Base-by-base conservation (phyloP, 2,888 invertebrate species). In the Strigamia crassipes region DNA sequence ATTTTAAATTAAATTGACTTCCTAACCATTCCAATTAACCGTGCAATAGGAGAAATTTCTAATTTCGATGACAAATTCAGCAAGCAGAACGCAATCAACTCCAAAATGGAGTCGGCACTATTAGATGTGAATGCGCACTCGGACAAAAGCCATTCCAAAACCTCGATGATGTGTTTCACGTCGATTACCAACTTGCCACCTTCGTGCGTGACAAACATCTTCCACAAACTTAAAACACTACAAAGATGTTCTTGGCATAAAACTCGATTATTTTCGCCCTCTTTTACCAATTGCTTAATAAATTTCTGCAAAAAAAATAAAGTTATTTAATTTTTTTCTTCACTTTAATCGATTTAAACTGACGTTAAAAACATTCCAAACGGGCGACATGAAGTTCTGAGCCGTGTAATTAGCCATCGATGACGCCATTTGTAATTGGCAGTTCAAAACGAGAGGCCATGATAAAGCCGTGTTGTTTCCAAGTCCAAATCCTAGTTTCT, bases 351-450 rank as follows among this genome's bases (percentile, higher is more conserved):
- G 10, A 41, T 5, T 41, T 41, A 41, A 42, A 42, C 42, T 13
- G 10, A 42, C 51, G n/a, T 6, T 51, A 51, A 66, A 66, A 66
- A 66, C 80, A 18, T 83, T 79, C 81, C 84, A 84, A 12, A 85
- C 79, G 9, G 79, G n/a, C 23, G 23, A 2, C 78, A 78, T 78
- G 12, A 41, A 42, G 10, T 42, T 78, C 34, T 42, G 78, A 18
- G 41, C 27, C 21, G 84, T 83, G 78, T 84, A 83, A 9, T 81
- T 80, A 27, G 82, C 79, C 83, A 84, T 83, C 13, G 83, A 82
- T 27, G 13, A 78, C 4, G 84, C 51, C 81, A 83, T 84, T 27
- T 84, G 83, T 21, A 77, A n/a, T 23, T 84, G 81, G 27, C 41
- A 18, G 10, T 78, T 1, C 21, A 78, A 21, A 51, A 79, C 12